Evolutionary conservation across 2,113 vertebrate species (phyloP).

Genomic region (Nesoenas mayeri): DNA sequence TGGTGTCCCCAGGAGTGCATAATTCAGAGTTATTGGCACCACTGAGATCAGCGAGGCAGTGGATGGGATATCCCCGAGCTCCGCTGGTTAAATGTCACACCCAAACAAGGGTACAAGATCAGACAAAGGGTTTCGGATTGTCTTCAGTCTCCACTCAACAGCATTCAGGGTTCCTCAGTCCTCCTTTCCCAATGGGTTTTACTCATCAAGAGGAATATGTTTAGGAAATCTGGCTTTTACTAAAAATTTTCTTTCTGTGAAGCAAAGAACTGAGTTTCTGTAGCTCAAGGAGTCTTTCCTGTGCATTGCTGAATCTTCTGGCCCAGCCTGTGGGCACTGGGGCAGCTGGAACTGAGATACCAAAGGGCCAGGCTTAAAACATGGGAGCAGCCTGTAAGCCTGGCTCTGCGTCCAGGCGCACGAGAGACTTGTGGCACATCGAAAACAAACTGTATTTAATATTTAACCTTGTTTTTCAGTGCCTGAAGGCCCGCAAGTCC

Average conservation of each 20-base stretch:
- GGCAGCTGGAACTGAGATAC: background rate
- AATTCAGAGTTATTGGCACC: background rate
- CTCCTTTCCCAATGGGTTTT: background rate
- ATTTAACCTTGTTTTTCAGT: background rate
- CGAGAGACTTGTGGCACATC: background rate
- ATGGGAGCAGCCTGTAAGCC: background rate
- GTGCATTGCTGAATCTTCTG: background rate
- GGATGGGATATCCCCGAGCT: background rate
- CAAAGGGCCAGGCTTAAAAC: background rate
- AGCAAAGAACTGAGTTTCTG: background rate
- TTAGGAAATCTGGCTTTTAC: background rate
- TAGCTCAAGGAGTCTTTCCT: background rate
- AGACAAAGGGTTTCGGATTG: background rate
- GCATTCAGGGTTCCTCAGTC: background rate
- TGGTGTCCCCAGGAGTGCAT: too few species aligned
- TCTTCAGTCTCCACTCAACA: fast-evolving
- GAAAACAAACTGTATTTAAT: background rate
- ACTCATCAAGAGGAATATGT: background rate
- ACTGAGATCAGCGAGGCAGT: fast-evolving
- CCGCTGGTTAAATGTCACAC: fast-evolving
- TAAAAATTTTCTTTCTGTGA: background rate
- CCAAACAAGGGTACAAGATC: background rate
- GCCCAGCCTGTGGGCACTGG: background rate
- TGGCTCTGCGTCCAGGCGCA: background rate
- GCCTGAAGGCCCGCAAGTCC: background rate